A percentile compares a stretch with the other conserved stretches of the same genome.
phyloP scores from a whole-genome alignment of 2,888 invertebrate species.

The Petrolisthes manimaculis region DNA sequence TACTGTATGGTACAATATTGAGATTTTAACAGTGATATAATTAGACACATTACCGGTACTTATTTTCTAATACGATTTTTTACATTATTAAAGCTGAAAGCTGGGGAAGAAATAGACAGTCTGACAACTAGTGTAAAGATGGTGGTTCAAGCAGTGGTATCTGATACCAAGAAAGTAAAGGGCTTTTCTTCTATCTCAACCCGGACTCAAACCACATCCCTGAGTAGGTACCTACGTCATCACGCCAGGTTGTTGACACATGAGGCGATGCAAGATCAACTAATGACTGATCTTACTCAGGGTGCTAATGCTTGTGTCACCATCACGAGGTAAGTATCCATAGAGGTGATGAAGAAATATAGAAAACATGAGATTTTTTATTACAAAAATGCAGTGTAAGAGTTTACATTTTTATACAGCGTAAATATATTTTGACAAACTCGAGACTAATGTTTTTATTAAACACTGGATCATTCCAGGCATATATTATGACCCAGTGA shows the following conservation, averaged over 20 bases:
- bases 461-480: too few species aligned
- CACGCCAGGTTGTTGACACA: conserved; percentile 15
- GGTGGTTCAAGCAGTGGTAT: background rate
- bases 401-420: too few species aligned
- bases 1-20: too few species aligned
- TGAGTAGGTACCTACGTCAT: background rate
- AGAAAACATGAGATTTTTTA: too few species aligned
- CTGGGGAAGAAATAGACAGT: conserved; percentile 11
- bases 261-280: conserved; percentile 23
- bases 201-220: conserved; percentile 8
- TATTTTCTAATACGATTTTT: too few species aligned
- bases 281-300: conserved; percentile 32
- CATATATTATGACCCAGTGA: too few species aligned
- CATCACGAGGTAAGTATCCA: conserved; percentile 36
- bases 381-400: too few species aligned
- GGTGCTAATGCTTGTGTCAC: conserved; percentile 25
- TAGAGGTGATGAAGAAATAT: too few species aligned
- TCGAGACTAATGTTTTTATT: too few species aligned
- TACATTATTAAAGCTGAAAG: background rate
- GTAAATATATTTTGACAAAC: too few species aligned
- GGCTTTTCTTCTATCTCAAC: background rate
- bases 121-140: conserved; percentile 10
- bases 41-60: too few species aligned
- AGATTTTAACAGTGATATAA: too few species aligned
- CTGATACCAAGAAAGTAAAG: conserved; percentile 5